These are phyloP conservation scores for Parasteatoda tepidariorum DNA, from an alignment of 1,140 invertebrate species.

Conservation along the genomic window DNA sequence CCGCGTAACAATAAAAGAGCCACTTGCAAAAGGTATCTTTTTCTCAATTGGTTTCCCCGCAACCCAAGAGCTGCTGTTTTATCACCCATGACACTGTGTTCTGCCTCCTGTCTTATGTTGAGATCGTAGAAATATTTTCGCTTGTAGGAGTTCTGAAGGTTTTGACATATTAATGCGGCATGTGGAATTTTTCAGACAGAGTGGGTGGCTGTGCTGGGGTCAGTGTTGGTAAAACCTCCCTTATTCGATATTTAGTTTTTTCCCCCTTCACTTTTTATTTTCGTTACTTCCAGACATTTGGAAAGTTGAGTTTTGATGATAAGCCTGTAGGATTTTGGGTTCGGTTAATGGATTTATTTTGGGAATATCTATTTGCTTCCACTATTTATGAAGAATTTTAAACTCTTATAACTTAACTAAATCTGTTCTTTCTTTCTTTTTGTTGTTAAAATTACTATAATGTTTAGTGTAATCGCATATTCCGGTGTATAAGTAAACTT, in stretches of 20 bases:
- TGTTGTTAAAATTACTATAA: no score
- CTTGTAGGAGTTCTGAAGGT: background rate
- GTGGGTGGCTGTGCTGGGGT: background rate
- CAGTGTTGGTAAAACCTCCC: background rate
- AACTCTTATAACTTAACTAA: no score
- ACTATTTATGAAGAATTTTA: no score
- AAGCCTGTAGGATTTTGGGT: no score
- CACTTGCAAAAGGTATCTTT: background rate
- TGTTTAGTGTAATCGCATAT: no score
- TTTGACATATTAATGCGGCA: background rate
- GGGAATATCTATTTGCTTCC: no score
- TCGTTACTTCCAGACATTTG: no score
- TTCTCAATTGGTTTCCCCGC: background rate
- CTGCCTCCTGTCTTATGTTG: background rate
- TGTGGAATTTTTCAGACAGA: background rate
- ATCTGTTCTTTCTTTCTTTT: no score
- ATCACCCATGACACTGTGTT: background rate
- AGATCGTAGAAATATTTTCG: background rate
- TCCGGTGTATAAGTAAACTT: no score
- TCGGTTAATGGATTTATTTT: no score
- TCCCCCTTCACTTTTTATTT: background rate
- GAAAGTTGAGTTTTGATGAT: no score
- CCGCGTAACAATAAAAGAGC: background rate
- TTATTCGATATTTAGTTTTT: background rate
- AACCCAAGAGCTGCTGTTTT: background rate